Evolutionary conservation across 2,888 invertebrate genomes (phyloP), one percentile per base, ranked within the genome.

Genomic region (Limnephilus auricula): DNA sequence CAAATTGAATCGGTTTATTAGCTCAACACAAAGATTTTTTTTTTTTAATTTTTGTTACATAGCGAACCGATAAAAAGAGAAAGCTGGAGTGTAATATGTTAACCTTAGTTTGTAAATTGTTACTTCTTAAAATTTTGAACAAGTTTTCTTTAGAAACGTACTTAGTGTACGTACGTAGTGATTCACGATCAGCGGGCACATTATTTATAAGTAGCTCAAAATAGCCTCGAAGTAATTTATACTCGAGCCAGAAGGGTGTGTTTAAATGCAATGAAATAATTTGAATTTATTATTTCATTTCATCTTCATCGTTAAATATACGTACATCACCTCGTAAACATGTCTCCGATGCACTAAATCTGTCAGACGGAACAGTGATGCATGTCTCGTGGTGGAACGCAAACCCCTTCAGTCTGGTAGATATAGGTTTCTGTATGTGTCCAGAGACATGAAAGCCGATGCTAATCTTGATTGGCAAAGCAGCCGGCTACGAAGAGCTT

Each of bases 341-440:
- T 15, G 80, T 80, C 32, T 80, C 32, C 32, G 32, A 6, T 31
- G 80, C 31, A 80, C 32, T 80, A 31, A 80, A 80, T 6, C 30
- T 80, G 80, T 80, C 80, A 32, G 65, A 65, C 25, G 65, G 25
- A 65, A 65, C 80, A 32, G 80, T 80, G 80, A 80, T 80, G 80
- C 80, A 80, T 80, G 80, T 80, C 80, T 31, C 2, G 15, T 80
- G 32, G 80, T 80, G 30, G 80, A 80, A 30, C 2, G 32, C 31
- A 80, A 18, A 4, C 80, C 65, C 9, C 25, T 9, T 50, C 18
- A 13, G 13, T 45, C 45, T 13, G 13, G 45, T 15, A 13, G 45
- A 15, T 25, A 40, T 40, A 40, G 2, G 12, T 2, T 40, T 12
- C 10, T 10, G 65, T 65, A 25, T 65, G 18, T 31, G 13, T 80